Base-by-base conservation (phyloP, 2,888 invertebrate genomes). In the Sycophila texana region DNA sequence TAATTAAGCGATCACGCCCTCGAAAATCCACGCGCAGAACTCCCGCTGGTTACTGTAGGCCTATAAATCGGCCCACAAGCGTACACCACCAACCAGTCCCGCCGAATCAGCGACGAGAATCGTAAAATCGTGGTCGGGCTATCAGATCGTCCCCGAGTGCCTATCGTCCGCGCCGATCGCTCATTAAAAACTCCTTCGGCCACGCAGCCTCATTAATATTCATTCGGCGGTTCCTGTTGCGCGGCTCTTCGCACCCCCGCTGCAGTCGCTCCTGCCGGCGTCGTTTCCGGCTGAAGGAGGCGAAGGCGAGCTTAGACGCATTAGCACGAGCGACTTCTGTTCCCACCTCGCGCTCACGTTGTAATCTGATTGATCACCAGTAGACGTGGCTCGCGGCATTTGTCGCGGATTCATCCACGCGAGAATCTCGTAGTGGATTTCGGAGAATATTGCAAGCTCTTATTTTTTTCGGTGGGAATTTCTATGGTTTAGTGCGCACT, bases 321-420 rank as follows among this genome's bases (percentile, higher is more conserved):
- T 76, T 76, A 76, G 72, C 20, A 49, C 30, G 55, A 30, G 20
- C 39, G 49, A 68, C 60, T 61, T 68, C 49, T 68, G 71, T 58
- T 53, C 13, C 13, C 16, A 66, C 66, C 51, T 72, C 77, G 66
- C 10, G 39, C 39, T 39, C 39, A 10, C 39, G 66, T 77, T 77
- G 72, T 72, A 77, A 77, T 72, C 65, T 66, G 72, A 77, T 77
- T 72, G 77, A 71, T 72, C 39, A 66, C 26, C 47, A 39, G 39
- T 30, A 18, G 26, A 12, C 30, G 55, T 10, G 10, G 58, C 7
- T 16, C 61, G 22, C n/a, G n/a, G n/a, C n/a, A n/a, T n/a, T n/a
- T n/a, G n/a, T n/a, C n/a, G n/a, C 18, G 14, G 67, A 16, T 26
- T 26, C 49, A 26, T 53, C 5, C 3, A 1, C 49, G 14, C 65